Evolutionary conservation across 2,797 vertebrate genomes (phyloP), one percentile per base, ranked within the genome.

Genomic region (Acomys russatus): DNA sequence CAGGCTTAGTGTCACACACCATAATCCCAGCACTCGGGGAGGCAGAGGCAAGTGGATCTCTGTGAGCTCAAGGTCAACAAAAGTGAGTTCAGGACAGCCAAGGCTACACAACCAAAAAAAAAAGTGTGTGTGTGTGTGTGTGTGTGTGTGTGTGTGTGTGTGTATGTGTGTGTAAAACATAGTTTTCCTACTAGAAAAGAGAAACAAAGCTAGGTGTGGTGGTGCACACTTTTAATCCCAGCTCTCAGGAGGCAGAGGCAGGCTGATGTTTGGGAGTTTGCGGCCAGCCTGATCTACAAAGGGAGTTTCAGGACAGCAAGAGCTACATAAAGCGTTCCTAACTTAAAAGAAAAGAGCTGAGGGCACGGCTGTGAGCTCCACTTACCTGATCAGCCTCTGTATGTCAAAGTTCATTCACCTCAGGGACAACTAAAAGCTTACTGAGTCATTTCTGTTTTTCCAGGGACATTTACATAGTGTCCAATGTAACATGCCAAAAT

Each of bases 401-500:
- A 94, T 95, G 88, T 56, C 85, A 85, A 71, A 80, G 77, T 68
- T 92, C 61, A 71, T 92, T 80, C 54, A 44, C 23, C 63, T 74
- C 11, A 15, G 17, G 56, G n/a, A 28, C 4, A 77, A n/a, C 59
- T 68, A 20, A 88, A n/a, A 70, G 28, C 33, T 77, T 56, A 44
- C 33, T 95, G 82, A 95, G 28, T 83, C 79, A 79, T 33, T 33
- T 49, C 68, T 54, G 64, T 64, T 93, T 95, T 97, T 66, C 93
- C 89, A 79, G 70, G 82, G 70, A 95, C 83, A 33, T 28, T 94
- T 35, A 74, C 54, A 54, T 78, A 86, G 30, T 70, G 51, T 82
- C 17, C 63, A 82, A 59, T 59, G 44, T 44, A 94, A 74, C n/a
- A 63, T 95, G 87, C 56, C 82, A 17, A 89, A 68, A 54, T 23